Percentiles rank a stretch among this genome's conserved stretches.
Conservation (phyloP, 2,797 vertebrate genomes). For the Gorsachius magnificus region DNA sequence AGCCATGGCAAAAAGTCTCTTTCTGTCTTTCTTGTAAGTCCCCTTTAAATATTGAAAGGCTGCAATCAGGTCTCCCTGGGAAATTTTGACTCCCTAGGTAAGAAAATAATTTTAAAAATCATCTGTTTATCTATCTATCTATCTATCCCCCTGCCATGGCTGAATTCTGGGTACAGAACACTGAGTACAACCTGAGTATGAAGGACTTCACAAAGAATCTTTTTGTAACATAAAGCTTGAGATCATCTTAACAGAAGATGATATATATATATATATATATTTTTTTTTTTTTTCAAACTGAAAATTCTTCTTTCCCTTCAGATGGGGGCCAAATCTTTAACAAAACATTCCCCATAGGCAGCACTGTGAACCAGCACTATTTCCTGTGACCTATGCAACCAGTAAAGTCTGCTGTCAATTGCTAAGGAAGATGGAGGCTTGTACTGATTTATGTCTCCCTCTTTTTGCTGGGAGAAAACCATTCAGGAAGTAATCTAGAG, state of each 20-base stretch:
- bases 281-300: background rate
- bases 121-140: no score
- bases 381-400: background rate
- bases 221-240: background rate
- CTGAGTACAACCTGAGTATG: background rate
- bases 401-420: background rate
- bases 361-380: background rate
- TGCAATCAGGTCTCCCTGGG: background rate
- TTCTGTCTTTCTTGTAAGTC: background rate
- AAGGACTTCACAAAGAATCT: background rate
- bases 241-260: background rate
- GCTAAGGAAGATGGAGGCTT: background rate
- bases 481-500: background rate
- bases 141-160: background rate
- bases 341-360: background rate
- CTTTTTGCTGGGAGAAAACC: background rate
- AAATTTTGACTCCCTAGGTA: background rate
- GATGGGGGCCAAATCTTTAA: background rate
- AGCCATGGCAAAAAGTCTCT: background rate
- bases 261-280: background rate
- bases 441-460: background rate
- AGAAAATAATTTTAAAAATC: background rate
- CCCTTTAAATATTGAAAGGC: background rate
- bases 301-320: background rate
- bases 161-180: background rate